Evolutionary conservation across 2,113 vertebrate genomes (phyloP).

Genomic region (Dipodomys ordii): DNA sequence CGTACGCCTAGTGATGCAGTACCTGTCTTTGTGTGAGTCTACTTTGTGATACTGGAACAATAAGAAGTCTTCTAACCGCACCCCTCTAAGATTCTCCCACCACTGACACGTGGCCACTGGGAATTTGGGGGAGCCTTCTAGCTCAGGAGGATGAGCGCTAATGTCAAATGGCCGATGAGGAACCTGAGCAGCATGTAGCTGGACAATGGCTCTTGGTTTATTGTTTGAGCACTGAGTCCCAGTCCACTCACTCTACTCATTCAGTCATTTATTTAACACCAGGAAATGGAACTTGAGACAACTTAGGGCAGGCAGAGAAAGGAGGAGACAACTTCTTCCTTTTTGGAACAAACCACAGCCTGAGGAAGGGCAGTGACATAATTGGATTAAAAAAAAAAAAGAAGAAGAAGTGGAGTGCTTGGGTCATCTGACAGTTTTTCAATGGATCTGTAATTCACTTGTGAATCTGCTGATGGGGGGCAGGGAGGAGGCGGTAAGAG

Average conservation of each 20-base stretch:
- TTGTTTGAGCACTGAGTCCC: accelerated
- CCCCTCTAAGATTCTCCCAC: background rate
- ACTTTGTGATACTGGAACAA: background rate
- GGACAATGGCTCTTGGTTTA: accelerated
- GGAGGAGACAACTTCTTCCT: slow-evolving; percentile 21
- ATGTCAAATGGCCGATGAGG: accelerated
- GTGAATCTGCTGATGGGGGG: background rate
- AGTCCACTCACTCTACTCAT: background rate
- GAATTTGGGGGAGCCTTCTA: background rate
- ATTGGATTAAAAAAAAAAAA: background rate
- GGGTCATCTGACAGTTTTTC: slow-evolving; percentile 51
- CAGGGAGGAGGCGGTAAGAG: slow-evolving; percentile 24
- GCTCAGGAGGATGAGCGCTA: background rate
- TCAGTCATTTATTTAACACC: background rate
- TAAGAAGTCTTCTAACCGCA: background rate
- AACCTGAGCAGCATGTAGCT: no score
- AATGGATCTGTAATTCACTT: background rate
- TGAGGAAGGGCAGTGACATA: slow-evolving; percentile 54
- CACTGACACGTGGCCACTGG: no score
- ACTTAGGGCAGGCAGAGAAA: background rate
- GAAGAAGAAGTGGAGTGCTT: slow-evolving; percentile 35
- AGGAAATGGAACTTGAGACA: background rate
- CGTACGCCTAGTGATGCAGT: background rate
- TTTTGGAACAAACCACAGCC: slow-evolving; percentile 16
- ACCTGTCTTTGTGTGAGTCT: background rate